Evolutionary conservation across 2,888 invertebrate genomes (phyloP).

Genomic region (Drosophila austrosaltans): DNA sequence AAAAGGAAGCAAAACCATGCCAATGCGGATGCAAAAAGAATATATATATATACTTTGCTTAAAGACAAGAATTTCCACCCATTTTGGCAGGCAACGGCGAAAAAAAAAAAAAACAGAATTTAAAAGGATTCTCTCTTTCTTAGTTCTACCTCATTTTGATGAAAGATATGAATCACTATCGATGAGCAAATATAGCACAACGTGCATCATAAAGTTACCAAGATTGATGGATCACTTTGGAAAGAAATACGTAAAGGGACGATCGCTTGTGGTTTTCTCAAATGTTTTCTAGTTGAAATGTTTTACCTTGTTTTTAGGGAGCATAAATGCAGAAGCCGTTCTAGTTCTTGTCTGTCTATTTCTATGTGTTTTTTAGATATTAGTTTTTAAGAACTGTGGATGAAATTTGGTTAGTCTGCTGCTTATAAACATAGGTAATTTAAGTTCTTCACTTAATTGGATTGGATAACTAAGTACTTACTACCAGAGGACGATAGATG

Average conservation of each 20-base stretch:
- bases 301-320: too few relatives aligned
- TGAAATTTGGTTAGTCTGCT: too few relatives aligned
- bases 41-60: not conserved
- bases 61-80: conserved; percentile 31
- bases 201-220: not conserved
- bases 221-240: not conserved
- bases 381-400: too few relatives aligned
- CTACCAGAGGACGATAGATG: too few relatives aligned
- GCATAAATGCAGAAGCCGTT: too few relatives aligned
- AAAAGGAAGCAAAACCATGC: conserved; percentile 18
- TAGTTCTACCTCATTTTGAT: not conserved
- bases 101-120: not conserved
- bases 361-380: too few relatives aligned
- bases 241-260: not conserved
- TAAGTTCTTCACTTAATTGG: too few relatives aligned
- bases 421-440: too few relatives aligned
- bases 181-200: conserved; percentile 1
- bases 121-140: not conserved
- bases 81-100: conserved; percentile 26
- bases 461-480: too few relatives aligned
- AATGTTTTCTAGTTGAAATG: too few relatives aligned
- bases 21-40: conserved; percentile 13
- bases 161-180: conserved; percentile 12
- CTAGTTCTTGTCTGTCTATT: too few relatives aligned
- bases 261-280: too few relatives aligned